Evolutionary conservation across 2,888 invertebrate genomes (phyloP), one percentile per base, ranked within the genome.

Genomic region (Aproaerema taeniolella): DNA sequence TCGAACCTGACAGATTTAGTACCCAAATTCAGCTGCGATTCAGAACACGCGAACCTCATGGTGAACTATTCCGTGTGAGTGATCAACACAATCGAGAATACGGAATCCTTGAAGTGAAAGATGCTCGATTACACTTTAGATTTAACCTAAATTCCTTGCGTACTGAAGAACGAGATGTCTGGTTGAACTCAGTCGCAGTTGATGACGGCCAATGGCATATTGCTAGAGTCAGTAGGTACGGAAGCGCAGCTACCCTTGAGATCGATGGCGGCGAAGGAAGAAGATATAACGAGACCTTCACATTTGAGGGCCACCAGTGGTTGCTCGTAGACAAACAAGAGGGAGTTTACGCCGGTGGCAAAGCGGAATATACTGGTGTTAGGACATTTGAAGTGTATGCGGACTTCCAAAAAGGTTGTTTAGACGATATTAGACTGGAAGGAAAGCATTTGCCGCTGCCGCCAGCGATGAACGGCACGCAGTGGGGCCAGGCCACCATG

Each of bases 201-300:
- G 96, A 97, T 63, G 96, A 98, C 69, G 98, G 98, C 1, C 96
- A 97, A 61, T 98, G 98, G 98, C 98, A 99, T 69, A 95, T 95
- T 38, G 96, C 96, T 3, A 91, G 94, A 51, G 95, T 98, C 0
- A 94, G 94, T 55, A 90, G 98, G 39, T 96, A 95, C 55, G 98
- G 98, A 26, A 95, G 95, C 33, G 95, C 96, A 6, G 97, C 98
- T 8, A 95, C 95, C 36, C 83, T 99, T 44, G 95, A 95, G 70
- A 86, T 98, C 50, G 98, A 99, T 66, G 97, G 97, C 2, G 98
- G 98, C 1, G 98, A 98, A 81, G 98, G 98, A 0, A 86, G 96
- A 46, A 88, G 96, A 45, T 97, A 95, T 81, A 97, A 97, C 66
- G 97, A 97, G 73, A 95, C 96, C 0, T 96, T 96, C 70, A 91